These are phyloP conservation scores for Nomada flava DNA, from an alignment of 2,888 invertebrate genomes.

Conservation along the genomic window DNA sequence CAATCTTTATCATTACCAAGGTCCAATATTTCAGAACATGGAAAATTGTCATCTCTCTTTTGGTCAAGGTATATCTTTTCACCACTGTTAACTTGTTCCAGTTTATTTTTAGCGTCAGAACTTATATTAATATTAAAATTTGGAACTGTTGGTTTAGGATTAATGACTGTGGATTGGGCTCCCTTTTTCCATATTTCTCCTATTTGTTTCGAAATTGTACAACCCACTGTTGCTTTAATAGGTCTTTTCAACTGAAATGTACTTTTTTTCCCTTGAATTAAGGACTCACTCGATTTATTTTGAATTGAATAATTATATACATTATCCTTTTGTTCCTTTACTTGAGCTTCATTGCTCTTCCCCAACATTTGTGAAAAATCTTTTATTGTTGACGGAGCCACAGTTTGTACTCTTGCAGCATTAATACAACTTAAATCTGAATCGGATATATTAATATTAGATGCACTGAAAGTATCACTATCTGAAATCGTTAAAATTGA, in stretches of 20 bases:
- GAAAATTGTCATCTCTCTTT: conserved; percentile 2
- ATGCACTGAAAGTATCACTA: conserved; percentile 14
- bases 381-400: neutral
- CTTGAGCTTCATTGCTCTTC: conserved; percentile 14
- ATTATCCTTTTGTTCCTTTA: conserved; percentile 13
- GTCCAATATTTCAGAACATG: neutral
- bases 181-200: conserved; percentile 75
- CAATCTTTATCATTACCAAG: conserved; percentile 8
- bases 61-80: neutral
- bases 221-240: conserved; percentile 74
- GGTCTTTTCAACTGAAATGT: conserved; percentile 79
- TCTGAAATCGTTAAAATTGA: conserved; percentile 35
- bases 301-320: conserved; percentile 5
- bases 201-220: conserved; percentile 71
- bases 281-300: conserved; percentile 31
- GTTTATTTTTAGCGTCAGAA: neutral
- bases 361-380: conserved; percentile 2
- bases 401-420: neutral
- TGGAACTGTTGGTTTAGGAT: neutral
- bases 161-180: conserved; percentile 33
- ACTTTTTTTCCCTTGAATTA: conserved; percentile 64
- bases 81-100: conserved; percentile 11
- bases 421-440: conserved; percentile 13
- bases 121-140: neutral
- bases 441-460: conserved; percentile 6